phyloP scores from a whole-genome alignment of 2,113 vertebrate genomes.

The Phaetusa simplex region DNA sequence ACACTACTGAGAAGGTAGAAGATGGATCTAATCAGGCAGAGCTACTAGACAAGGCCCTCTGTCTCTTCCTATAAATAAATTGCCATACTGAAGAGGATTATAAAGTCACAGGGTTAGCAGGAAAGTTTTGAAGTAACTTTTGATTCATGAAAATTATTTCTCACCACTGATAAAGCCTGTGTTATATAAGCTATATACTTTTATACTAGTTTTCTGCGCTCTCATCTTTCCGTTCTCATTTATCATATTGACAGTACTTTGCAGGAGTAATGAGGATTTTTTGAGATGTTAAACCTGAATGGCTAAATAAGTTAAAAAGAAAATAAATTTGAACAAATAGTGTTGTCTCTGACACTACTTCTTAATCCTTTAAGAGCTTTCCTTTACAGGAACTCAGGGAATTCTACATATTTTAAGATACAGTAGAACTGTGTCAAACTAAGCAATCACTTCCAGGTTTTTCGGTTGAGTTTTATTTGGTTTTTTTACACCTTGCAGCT shows the following conservation, averaged over 20 bases:
- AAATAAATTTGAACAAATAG: background rate
- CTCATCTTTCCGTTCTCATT: background rate
- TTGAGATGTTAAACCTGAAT: background rate
- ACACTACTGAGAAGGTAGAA: background rate
- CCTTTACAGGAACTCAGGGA: background rate
- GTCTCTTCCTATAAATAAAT: background rate
- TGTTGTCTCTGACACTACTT: background rate
- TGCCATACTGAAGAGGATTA: background rate
- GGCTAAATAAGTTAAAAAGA: background rate
- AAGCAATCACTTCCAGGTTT: background rate
- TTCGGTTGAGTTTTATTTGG: background rate
- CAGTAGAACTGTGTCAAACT: background rate
- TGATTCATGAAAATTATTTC: background rate
- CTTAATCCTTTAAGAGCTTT: background rate
- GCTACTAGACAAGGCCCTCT: background rate
- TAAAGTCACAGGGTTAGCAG: background rate
- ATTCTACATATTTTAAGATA: background rate
- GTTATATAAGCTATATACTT: background rate
- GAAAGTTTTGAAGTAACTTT: background rate
- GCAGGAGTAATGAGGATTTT: background rate
- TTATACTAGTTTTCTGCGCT: background rate
- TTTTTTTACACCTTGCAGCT: background rate
- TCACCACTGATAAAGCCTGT: background rate
- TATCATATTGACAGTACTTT: conserved; percentile 22
- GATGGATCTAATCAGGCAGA: background rate